Base-by-base conservation (phyloP, 2,797 vertebrate species). In the Sebastes wilsoni region DNA sequence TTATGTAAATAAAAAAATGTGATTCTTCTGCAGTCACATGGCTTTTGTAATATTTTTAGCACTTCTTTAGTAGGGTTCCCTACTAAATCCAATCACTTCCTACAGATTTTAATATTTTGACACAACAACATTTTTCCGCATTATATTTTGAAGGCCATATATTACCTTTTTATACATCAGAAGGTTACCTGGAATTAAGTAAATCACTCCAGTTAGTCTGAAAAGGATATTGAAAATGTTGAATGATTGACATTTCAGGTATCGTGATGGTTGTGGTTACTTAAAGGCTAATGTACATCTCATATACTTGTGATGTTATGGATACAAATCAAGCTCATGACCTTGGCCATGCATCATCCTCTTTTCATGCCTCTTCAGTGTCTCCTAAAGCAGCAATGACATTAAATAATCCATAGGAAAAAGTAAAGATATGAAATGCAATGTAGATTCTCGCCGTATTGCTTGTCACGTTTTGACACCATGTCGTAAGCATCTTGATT, bases 391-490 rank as follows among this genome's bases (percentile, higher is more conserved):
- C 85, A 75, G 77, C 80, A 83, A 70, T 81, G 88, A 85, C 89
- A 79, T 90, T 78, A 87, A 89, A 84, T 91, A 88, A 89, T 92
- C 82, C 86, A 62, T 42, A 65, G 72, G 79, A 83, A 52, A 87
- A 90, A 76, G 87, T 87, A 89, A 91, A 90, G 88, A 93, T 91
- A 90, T 80, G 69, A 87, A 90, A 84, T 80, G 76, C 80, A 82
- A 89, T 92, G 92, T 92, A 93, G 92, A 93, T 90, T 89, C 75
- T 80, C 67, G 30, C 59, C 38, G 23, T 93, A 92, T 94, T 93
- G 72, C 86, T 89, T 88, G 89, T 93, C 93, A 94, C 86, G 87
- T 90, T 93, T 86, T 94, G 87, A 93, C 93, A 90, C 89, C 67
- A 28, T 88, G 89, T 88, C 70, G 62, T 92, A 86, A 91, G 86